phyloP scores from a whole-genome alignment of 2,797 vertebrate genomes.

The Mastacembelus armatus region DNA sequence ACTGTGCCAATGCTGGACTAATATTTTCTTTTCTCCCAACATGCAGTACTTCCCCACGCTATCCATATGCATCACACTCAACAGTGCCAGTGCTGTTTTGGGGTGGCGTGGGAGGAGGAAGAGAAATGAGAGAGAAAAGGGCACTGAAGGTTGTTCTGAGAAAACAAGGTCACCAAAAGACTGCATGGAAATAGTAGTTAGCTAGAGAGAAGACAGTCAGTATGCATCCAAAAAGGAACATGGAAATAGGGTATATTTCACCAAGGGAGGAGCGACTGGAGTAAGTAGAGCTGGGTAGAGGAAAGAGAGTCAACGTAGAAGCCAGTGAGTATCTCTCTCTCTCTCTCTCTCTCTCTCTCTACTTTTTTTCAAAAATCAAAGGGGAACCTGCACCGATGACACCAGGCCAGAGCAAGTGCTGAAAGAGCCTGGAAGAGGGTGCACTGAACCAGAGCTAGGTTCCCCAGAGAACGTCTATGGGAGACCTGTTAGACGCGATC shows the following conservation, averaged over 20 bases:
- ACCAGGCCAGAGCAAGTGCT: slow-evolving; percentile 60
- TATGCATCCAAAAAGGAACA: no score
- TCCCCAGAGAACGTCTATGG: slow-evolving; percentile 53
- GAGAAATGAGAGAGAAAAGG: slow-evolving; percentile 16
- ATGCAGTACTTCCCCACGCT: slow-evolving; percentile 53
- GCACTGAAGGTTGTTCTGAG: slow-evolving; percentile 22
- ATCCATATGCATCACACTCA: slow-evolving; percentile 67
- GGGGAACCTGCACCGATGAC: slow-evolving; percentile 55
- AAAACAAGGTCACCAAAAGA: slow-evolving; percentile 16
- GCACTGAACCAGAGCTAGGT: slow-evolving; percentile 43
- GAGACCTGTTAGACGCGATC: slow-evolving; percentile 62
- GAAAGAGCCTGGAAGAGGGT: slow-evolving; percentile 60
- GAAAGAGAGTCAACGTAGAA: slow-evolving; percentile 43
- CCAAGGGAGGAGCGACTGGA: no score
- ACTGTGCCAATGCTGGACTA: slow-evolving; percentile 48
- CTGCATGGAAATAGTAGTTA: slow-evolving; percentile 2
- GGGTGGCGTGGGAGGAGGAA: slow-evolving; percentile 20
- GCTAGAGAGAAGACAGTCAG: no score
- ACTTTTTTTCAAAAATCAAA: slow-evolving; percentile 65
- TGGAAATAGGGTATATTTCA: slow-evolving; percentile 10
- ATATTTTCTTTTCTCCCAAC: slow-evolving; percentile 71
- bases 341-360: slow-evolving; percentile 47
- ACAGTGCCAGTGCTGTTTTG: slow-evolving; percentile 56
- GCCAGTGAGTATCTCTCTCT: slow-evolving; percentile 49
- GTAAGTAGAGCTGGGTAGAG: slow-evolving; percentile 23